Conservation (phyloP, 2,888 invertebrate genomes). For the Electrophaes corylata region DNA sequence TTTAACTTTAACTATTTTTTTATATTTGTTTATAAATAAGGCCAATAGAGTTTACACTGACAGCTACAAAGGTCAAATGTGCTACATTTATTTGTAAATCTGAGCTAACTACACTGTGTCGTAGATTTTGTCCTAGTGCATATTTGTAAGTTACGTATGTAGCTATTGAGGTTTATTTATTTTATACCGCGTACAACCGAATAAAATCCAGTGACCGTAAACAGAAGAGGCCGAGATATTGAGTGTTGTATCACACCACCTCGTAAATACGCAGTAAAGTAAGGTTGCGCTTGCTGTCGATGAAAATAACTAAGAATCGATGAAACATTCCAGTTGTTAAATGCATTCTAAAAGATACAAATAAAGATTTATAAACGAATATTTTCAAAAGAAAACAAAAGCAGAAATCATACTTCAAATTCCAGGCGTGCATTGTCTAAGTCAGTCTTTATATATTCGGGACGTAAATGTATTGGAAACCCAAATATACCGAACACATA, state of each 20-base stretch:
- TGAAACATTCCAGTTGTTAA: conserved; percentile 8
- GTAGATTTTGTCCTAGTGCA: background rate
- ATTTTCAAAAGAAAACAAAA: background rate
- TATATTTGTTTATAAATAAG: too few relatives aligned
- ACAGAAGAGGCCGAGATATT: conserved; percentile 72
- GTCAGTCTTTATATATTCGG: conserved; percentile 2
- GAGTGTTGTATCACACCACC: conserved; percentile 59
- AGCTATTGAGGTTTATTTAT: conserved; percentile 38
- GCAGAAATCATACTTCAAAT: background rate
- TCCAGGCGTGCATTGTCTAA: background rate
- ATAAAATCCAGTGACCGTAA: conserved; percentile 75
- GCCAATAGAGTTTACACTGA: too few relatives aligned
- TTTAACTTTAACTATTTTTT: too few relatives aligned
- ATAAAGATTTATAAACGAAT: background rate
- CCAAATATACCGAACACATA: conserved; percentile 20
- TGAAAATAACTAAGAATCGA: conserved; percentile 23
- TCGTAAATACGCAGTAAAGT: conserved; percentile 39
- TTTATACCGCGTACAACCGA: conserved; percentile 55
- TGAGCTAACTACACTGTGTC: background rate
- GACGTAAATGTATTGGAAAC: conserved; percentile 20
- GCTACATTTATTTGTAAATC: too few relatives aligned
- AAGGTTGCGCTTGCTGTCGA: conserved; percentile 31
- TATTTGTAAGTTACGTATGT: background rate
- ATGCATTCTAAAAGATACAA: background rate
- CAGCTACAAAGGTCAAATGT: too few relatives aligned